These are phyloP conservation scores for Sycophaga agraensis DNA, from an alignment of 1,140 invertebrate species.

Conservation along the genomic window DNA sequence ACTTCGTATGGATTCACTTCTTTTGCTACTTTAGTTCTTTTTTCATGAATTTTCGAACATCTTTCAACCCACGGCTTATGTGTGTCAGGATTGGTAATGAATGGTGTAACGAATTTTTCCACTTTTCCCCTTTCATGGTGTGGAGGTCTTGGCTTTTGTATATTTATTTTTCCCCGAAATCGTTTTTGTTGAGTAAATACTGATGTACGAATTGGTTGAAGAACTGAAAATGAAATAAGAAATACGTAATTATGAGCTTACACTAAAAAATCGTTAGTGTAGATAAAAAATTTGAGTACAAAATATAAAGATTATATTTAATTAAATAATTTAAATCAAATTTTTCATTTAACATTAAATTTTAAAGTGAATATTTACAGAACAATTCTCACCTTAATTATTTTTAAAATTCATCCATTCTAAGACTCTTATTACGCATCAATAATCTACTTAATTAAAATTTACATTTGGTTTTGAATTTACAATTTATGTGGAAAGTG, in stretches of 20 bases:
- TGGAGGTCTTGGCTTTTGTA: conserved; percentile 68
- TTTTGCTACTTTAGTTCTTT: conserved; percentile 13
- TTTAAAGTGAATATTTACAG: not conserved
- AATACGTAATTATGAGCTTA: not conserved
- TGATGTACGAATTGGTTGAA: conserved; percentile 40
- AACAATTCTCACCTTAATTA: conserved; percentile 27
- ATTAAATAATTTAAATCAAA: not conserved
- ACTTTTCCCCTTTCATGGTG: conserved; percentile 66
- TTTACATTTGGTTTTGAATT: conserved; percentile 32
- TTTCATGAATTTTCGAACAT: conserved; percentile 36
- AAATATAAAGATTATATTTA: conserved; percentile 3
- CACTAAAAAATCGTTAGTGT: not conserved
- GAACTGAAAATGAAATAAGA: conserved; percentile 38
- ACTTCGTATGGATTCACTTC: conserved; percentile 67
- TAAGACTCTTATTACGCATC: conserved; percentile 21
- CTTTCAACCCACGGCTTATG: conserved; percentile 42
- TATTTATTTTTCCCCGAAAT: conserved; percentile 72
- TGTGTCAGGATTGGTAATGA: conserved; percentile 54
- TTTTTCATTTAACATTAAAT: not conserved
- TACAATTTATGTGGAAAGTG: conserved; percentile 14
- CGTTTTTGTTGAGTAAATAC: conserved; percentile 62
- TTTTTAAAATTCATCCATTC: conserved; percentile 10
- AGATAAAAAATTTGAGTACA: not conserved
- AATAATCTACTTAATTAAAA: conserved; percentile 28
- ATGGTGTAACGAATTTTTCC: conserved; percentile 64